Evolutionary conservation across 2,113 vertebrate genomes (phyloP).

Genomic region (Ramphastos sulfuratus): DNA sequence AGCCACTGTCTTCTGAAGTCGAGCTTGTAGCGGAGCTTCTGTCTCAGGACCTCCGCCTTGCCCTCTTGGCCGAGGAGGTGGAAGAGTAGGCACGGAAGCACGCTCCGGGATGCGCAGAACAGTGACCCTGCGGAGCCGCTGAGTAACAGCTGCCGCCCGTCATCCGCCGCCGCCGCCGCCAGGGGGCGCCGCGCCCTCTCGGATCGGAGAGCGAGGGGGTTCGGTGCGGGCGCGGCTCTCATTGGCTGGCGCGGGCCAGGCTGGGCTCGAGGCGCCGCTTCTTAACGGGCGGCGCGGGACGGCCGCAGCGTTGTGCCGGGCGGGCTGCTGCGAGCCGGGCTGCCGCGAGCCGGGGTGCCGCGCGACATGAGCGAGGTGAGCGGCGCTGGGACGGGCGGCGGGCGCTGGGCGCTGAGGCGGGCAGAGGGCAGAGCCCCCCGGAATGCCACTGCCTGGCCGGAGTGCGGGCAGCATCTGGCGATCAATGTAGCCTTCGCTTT

Average conservation of each 20-base stretch:
- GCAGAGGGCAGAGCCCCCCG: too few relatives aligned
- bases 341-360: background rate
- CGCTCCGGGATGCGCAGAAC: background rate
- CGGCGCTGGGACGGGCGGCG: background rate
- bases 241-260: slow-evolving; percentile 8
- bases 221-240: background rate
- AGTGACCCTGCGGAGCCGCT: too few relatives aligned
- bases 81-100: too few relatives aligned
- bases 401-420: too few relatives aligned
- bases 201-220: background rate
- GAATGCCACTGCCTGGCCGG: too few relatives aligned
- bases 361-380: slow-evolving; percentile 79
- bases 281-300: slow-evolving; percentile 14
- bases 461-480: too few relatives aligned
- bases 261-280: slow-evolving; percentile 28
- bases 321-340: background rate
- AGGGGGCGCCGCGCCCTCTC: slow-evolving; percentile 28
- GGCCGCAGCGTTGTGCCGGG: background rate
- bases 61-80: background rate
- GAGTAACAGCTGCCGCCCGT: too few relatives aligned
- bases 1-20: too few relatives aligned
- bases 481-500: too few relatives aligned
- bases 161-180: background rate
- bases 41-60: background rate
- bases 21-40: too few relatives aligned